These are phyloP conservation scores for Leptothorax acervorum DNA, from an alignment of 2,888 invertebrate species.

Conservation along the genomic window DNA sequence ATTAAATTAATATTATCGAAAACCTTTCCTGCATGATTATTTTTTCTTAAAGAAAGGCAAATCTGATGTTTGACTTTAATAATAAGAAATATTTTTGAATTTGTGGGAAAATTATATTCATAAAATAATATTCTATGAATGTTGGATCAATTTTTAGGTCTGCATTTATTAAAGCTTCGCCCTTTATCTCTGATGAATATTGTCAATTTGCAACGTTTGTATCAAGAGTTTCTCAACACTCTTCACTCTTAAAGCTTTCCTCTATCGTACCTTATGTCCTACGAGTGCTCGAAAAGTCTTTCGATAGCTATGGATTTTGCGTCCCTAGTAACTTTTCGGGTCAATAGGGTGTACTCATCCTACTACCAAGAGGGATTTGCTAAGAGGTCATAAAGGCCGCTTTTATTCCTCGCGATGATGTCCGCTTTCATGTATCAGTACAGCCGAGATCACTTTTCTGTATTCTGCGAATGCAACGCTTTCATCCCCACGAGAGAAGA, in stretches of 20 bases:
- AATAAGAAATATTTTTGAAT: not conserved
- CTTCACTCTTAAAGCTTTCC: not conserved
- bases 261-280: conserved; percentile 4
- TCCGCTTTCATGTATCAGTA: conserved; percentile 21
- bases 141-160: not conserved
- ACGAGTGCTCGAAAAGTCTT: conserved; percentile 7
- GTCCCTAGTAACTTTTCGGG: conserved; percentile 19
- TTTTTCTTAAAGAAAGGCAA: not conserved
- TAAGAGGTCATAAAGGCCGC: conserved; percentile 34
- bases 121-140: not conserved
- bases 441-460: conserved; percentile 3
- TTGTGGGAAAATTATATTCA: not conserved
- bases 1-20: not conserved
- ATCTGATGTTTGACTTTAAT: not conserved
- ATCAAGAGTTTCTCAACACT: not conserved
- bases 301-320: conserved; percentile 9
- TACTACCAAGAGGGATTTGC: conserved; percentile 35
- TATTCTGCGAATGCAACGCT: conserved; percentile 12
- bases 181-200: not conserved
- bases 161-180: not conserved
- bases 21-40: not conserved
- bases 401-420: conserved; percentile 16
- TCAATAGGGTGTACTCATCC: conserved; percentile 40
- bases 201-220: not conserved
- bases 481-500: not conserved